Conservation (phyloP, 2,888 invertebrate species). For the Troglohyphantes excavatus region DNA sequence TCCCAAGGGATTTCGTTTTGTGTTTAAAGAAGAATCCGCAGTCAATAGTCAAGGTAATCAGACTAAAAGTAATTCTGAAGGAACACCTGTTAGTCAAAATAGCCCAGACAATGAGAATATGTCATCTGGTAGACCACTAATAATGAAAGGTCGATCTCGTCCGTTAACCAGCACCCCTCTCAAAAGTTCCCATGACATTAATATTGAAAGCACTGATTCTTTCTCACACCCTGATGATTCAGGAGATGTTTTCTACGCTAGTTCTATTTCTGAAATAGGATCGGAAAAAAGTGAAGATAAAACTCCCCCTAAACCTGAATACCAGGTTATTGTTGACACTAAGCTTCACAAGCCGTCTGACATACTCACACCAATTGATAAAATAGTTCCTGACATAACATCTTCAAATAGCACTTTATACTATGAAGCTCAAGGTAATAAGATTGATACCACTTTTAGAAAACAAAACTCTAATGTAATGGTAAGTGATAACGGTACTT, state of each 20-base stretch:
- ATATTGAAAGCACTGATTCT: not conserved
- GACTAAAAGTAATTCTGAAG: not conserved
- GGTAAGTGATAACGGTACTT: not conserved
- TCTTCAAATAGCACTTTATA: not conserved
- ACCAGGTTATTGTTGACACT: not conserved
- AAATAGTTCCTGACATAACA: not conserved
- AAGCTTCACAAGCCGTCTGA: not conserved
- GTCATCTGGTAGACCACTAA: not conserved
- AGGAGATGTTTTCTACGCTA: constrained; percentile 10
- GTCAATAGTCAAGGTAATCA: not conserved
- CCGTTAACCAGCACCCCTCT: constrained; percentile 61
- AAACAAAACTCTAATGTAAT: not conserved
- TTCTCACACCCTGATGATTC: constrained; percentile 13
- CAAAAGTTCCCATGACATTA: constrained; percentile 24
- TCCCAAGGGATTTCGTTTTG: constrained; percentile 46
- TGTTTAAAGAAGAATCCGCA: constrained; percentile 38
- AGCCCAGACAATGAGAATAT: not conserved
- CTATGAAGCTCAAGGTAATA: not conserved
- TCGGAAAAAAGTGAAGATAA: not conserved
- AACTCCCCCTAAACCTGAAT: not conserved
- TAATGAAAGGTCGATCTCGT: not conserved
- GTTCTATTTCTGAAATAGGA: not conserved
- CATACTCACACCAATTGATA: not conserved
- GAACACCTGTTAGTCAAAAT: not conserved
- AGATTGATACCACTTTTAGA: not conserved